Conservation (phyloP, 2,888 invertebrate genomes). For the Brachyopa scutellaris region DNA sequence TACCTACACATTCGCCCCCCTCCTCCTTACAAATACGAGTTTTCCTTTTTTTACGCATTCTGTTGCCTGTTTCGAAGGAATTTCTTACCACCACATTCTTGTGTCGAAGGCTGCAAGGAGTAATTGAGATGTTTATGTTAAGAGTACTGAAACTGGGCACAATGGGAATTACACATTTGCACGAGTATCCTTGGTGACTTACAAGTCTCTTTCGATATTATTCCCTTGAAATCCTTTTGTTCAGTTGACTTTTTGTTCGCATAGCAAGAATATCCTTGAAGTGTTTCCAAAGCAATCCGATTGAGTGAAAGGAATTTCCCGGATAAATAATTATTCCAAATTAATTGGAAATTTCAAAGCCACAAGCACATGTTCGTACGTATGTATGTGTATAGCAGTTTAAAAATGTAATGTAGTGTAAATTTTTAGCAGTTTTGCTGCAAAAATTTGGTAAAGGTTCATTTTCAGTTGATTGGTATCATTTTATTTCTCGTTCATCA, state of each 20-base stretch:
- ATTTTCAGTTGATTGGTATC: too few relatives aligned
- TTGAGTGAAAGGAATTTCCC: slow-evolving; percentile 34
- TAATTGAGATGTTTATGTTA: slow-evolving; percentile 57
- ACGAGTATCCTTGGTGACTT: neutral
- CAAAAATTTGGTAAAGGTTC: too few relatives aligned
- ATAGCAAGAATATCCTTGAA: neutral
- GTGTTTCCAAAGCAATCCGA: slow-evolving; percentile 19
- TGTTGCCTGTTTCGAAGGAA: neutral
- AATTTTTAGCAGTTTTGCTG: too few relatives aligned
- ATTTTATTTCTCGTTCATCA: too few relatives aligned
- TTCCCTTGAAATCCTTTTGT: slow-evolving; percentile 7
- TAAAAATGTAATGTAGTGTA: too few relatives aligned
- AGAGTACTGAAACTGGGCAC: slow-evolving; percentile 45
- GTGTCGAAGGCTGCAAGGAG: too few relatives aligned
- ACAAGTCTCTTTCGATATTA: neutral
- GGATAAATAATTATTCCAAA: too few relatives aligned
- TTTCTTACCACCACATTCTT: neutral
- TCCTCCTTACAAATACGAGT: too few relatives aligned
- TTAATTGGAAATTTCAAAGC: too few relatives aligned
- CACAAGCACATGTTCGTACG: too few relatives aligned
- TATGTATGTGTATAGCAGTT: too few relatives aligned
- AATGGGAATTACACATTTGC: slow-evolving; percentile 15
- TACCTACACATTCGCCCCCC: too few relatives aligned
- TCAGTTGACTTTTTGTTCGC: slow-evolving; percentile 7
- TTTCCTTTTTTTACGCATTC: neutral